A percentile compares a stretch with the other conserved stretches of the same genome.
phyloP scores from a whole-genome alignment of 1,140 invertebrate species.

The Ganaspis sp. region DNA sequence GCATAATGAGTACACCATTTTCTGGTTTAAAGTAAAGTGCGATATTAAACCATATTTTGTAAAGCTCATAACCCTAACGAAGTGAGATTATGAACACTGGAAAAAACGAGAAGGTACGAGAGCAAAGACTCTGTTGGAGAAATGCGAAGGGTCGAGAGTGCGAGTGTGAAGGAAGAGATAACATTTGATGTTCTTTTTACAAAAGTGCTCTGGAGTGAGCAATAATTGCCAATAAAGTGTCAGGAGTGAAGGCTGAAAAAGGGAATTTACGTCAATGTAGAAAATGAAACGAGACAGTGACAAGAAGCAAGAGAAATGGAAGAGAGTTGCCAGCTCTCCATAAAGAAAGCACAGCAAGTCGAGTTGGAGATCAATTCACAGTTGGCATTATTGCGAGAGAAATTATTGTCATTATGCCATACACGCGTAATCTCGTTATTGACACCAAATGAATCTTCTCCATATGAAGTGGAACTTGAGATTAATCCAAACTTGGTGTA shows the following conservation, averaged over 20 bases:
- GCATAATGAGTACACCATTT: not conserved
- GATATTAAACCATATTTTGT: no score
- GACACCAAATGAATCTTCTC: constrained; percentile 12
- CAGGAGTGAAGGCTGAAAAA: constrained; percentile 1
- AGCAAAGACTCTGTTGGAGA: not conserved
- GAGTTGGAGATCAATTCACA: constrained; percentile 9
- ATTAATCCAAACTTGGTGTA: not conserved
- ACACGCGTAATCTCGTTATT: constrained; percentile 45
- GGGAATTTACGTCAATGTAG: constrained; percentile 17
- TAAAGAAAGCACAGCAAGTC: not conserved
- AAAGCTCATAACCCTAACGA: not conserved
- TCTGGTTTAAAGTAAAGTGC: not conserved
- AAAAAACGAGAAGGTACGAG: not conserved
- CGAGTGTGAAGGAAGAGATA: not conserved
- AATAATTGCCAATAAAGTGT: constrained; percentile 28
- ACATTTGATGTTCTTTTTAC: not conserved
- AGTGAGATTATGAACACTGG: not conserved
- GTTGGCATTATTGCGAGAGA: constrained; percentile 40
- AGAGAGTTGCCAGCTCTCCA: not conserved
- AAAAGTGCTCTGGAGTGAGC: constrained; percentile 20
- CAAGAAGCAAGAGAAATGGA: not conserved
- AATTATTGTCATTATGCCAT: constrained; percentile 47
- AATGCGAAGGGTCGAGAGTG: not conserved
- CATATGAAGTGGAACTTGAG: not conserved
- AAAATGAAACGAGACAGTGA: constrained; percentile 3